Evolutionary conservation across 2,113 vertebrate species (phyloP), one percentile per base, ranked within the genome.

Genomic region (Hippocampus abdominalis): DNA sequence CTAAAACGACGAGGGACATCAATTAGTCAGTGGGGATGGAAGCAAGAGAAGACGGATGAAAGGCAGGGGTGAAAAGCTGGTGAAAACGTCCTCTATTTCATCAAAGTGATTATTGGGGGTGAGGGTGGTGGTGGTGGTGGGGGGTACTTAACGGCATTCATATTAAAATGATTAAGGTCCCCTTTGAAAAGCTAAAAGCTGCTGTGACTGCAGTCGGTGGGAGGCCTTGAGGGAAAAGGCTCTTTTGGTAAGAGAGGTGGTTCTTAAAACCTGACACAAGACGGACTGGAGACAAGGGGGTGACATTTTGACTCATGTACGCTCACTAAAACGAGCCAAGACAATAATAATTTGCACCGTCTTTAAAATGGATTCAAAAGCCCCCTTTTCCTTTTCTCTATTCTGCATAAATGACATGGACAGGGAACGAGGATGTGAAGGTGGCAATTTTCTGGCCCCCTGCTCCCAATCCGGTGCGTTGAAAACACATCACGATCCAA

Each of bases 131-230:
- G 46, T 32, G 4, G 29, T 32, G 29, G 29, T 32, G 46, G 46
- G 23, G 54, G 85, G 85, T 89, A 90, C 90, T 91, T 90, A 90
- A 84, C 86, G 88, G 88, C 90, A 88, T 90, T 91, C 90, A 88
- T 90, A 91, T 91, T 88, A 89, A 90, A 90, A 91, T 92, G 87
- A 91, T 91, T 91, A 88, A 87, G 86, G 81, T 81, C 81, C 81
- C 86, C 90, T 89, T 89, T 90, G 87, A 90, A 86, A 87, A 83
- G 75, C 71, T 23, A 81, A 82, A 84, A 86, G 87, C 79, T 81
- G 76, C 83, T 80, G 80, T 75, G 80, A 66, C 83, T 81, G 72
- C 63, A 66, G 87, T 84, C 78, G 5, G 88, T 78, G 82, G 89
- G 89, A 86, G 82, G 82, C 76, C 82, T 70, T 68, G 70, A 79